Evolutionary conservation across 2,797 vertebrate genomes (phyloP), one percentile per base, ranked within the genome.

Genomic region (Micropoecilia bifurca): DNA sequence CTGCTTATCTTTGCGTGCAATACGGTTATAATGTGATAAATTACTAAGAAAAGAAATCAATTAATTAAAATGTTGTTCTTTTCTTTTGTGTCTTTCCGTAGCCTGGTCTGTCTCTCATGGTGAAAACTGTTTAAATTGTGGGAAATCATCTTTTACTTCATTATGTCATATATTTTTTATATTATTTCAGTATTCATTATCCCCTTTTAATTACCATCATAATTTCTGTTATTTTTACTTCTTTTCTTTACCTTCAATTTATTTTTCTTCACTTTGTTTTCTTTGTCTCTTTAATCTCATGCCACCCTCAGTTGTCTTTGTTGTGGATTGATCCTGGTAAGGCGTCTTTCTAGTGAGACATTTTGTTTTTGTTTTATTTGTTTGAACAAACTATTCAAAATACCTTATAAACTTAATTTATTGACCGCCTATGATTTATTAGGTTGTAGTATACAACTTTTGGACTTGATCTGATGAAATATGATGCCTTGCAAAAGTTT

Each of bases 251-350:
- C 90, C 84, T 90, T 83, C 20, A 45, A 63, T 76, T 80, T 59
- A 74, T 82, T 81, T 87, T 79, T 82, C 73, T 73, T 43, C 78
- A 85, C 75, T 83, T 93, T 85, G 73, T 85, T 90, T 81, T 82
- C 80, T 88, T 79, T 91, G 82, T 91, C 83, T 95, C 92, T 90
- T 80, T 82, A 83, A 93, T 82, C 92, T 85, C 87, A 92, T 88
- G 92, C 89, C 91, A 7, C 92, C 90, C 30, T 80, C 86, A 91
- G 88, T 93, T 87, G 81, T 95, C 75, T 75, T 91, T 95, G 86
- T 91, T 90, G 87, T 91, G 93, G 94, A 95, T 87, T 85, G 85
- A 86, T 92, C 90, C 88, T 85, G 92, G 91, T 94, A 96, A 95
- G 92, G 89, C 86, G 92, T 72, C 80, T 77, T 88, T 92, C 89